Conservation (phyloP, 2,888 invertebrate genomes). For the Hofmannophila pseudospretella region DNA sequence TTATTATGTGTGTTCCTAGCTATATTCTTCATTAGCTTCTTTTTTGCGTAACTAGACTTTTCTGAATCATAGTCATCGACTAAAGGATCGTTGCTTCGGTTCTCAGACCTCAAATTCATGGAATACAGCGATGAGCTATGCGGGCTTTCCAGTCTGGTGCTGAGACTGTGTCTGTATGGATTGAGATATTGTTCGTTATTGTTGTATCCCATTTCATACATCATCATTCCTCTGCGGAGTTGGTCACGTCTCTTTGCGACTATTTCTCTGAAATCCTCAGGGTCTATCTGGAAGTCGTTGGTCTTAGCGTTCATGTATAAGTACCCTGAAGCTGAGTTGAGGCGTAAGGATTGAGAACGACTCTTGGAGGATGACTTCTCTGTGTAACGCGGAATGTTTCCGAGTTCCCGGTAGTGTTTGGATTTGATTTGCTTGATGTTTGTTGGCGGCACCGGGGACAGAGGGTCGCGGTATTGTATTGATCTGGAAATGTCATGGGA, state of each 20-base stretch:
- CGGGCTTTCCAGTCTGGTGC: constrained; percentile 44
- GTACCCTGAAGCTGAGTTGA: constrained; percentile 71
- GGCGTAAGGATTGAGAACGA: constrained; percentile 59
- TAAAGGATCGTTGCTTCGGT: constrained; percentile 63
- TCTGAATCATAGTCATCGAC: constrained; percentile 72
- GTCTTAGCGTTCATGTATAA: constrained; percentile 70
- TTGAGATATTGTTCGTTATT: constrained; percentile 50
- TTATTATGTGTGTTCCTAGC: constrained; percentile 55
- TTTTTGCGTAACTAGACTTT: constrained; percentile 65
- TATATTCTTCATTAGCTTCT: constrained; percentile 67
- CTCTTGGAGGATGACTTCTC: constrained; percentile 59
- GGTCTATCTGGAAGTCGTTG: constrained; percentile 68
- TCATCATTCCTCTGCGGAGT: constrained; percentile 58
- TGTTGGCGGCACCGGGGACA: constrained; percentile 63
- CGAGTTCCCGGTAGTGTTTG: constrained; percentile 47
- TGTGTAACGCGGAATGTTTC: constrained; percentile 56
- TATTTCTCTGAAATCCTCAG: constrained; percentile 66
- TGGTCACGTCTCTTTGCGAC: constrained; percentile 66
- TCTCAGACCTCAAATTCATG: constrained; percentile 55
- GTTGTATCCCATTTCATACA: constrained; percentile 52
- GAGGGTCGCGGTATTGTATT: constrained; percentile 60
- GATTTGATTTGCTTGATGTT: constrained; percentile 58
- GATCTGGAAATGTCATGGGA: constrained; percentile 38
- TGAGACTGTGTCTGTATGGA: constrained; percentile 47
- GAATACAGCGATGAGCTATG: constrained; percentile 62